Evolutionary conservation across 2,888 invertebrate genomes (phyloP).

Genomic region (Netelia inedita): DNA sequence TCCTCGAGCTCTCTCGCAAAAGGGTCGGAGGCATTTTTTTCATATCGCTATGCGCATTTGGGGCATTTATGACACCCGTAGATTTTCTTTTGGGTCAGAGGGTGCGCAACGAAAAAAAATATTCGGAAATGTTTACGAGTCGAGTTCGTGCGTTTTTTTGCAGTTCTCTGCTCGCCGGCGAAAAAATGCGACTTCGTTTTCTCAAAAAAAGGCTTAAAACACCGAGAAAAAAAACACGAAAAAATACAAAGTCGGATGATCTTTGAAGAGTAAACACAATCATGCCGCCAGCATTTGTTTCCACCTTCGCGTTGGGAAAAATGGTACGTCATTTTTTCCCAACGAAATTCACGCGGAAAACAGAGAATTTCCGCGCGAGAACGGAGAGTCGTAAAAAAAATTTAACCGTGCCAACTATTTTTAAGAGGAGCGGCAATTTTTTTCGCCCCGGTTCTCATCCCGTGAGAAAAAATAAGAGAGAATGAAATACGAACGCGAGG

Average conservation of each 20-base stretch:
- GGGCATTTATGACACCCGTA: conserved; percentile 36
- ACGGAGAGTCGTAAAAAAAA: conserved; percentile 55
- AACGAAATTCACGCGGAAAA: conserved; percentile 45
- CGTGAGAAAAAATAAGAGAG: conserved; percentile 34
- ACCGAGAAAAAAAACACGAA: conserved; percentile 32
- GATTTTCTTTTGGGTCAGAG: conserved; percentile 12
- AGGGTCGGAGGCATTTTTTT: conserved; percentile 48
- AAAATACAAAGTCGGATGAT: conserved; percentile 57
- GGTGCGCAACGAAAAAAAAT: conserved; percentile 35
- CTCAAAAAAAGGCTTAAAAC: conserved; percentile 59
- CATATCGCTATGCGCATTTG: conserved; percentile 27
- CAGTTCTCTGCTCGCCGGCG: conserved; percentile 7
- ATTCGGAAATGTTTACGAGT: conserved; percentile 50
- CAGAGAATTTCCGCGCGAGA: conserved; percentile 26
- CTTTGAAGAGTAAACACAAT: conserved; percentile 62
- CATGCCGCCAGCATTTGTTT: conserved; percentile 52
- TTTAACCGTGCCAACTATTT: conserved; percentile 45
- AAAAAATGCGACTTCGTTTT: conserved; percentile 37
- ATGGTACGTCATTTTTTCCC: conserved; percentile 40
- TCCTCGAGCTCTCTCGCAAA: conserved; percentile 13
- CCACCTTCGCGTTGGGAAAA: conserved; percentile 31
- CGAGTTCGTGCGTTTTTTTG: conserved; percentile 16
- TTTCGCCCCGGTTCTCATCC: conserved; percentile 19
- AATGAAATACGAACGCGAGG: conserved; percentile 55
- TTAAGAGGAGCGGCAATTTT: conserved; percentile 37